A percentile compares a stretch with the other conserved stretches of the same genome.
Conservation (phyloP, 2,113 vertebrate genomes). For the Mormyrus lacerda region DNA sequence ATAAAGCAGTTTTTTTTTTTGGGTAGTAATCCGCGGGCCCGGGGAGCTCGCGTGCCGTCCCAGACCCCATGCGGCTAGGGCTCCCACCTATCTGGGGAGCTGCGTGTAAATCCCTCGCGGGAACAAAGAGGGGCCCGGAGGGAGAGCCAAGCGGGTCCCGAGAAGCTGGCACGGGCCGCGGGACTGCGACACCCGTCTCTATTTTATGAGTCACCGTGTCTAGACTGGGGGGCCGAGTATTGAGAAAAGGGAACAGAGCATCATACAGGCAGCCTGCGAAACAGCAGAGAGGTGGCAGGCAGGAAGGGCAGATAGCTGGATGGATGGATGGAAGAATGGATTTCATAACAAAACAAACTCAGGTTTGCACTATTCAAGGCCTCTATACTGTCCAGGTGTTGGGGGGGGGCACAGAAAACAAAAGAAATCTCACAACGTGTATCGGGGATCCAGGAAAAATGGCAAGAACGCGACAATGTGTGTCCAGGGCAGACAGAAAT, state of each 20-base stretch:
- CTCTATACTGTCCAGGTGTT: neutral
- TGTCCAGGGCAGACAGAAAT: neutral
- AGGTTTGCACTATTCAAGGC: neutral
- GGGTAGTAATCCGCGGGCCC: neutral
- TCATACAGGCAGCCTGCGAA: neutral
- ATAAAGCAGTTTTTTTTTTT: neutral
- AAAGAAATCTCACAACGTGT: neutral
- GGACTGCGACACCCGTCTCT: neutral
- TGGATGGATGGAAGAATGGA: neutral
- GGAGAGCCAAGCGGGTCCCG: neutral
- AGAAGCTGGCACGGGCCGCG: neutral
- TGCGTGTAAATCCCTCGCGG: neutral
- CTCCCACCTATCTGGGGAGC: neutral
- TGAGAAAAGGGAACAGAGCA: neutral
- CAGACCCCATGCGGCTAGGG: neutral
- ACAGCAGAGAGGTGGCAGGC: neutral
- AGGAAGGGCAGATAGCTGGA: neutral
- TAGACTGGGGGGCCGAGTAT: neutral
- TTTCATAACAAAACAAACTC: neutral
- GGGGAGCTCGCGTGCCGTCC: neutral
- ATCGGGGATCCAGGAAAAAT: too few relatives aligned
- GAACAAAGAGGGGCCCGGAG: neutral
- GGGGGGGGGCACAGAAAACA: neutral
- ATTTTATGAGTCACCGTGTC: neutral
- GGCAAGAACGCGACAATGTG: neutral